Evolutionary conservation across 2,113 vertebrate species (phyloP).

Genomic region (Myrmecobius fasciatus): DNA sequence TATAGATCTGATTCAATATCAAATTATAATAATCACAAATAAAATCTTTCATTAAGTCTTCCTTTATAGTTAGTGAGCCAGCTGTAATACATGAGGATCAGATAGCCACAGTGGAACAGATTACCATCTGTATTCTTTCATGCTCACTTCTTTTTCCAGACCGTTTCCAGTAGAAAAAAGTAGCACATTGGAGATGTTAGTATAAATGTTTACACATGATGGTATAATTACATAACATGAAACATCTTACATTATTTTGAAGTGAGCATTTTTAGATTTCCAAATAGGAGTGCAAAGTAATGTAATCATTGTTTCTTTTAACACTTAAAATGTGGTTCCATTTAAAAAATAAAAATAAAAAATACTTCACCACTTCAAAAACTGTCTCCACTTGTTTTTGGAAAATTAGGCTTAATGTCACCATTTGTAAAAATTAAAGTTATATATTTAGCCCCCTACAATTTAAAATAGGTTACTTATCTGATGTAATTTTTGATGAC

Average conservation of each 20-base stretch:
- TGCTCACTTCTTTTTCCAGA: conserved; percentile 69
- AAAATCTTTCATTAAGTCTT: conserved; percentile 71
- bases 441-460: conserved; percentile 83
- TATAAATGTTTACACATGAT: conserved; percentile 83
- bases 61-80: conserved; percentile 76
- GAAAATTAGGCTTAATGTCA: conserved; percentile 88
- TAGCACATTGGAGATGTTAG: conserved; percentile 77
- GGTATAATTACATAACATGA: conserved; percentile 85
- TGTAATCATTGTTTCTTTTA: conserved; percentile 83
- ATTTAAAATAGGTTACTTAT: conserved; percentile 89
- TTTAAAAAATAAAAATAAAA: conserved; percentile 83
- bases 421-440: conserved; percentile 87
- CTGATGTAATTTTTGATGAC: conserved; percentile 81
- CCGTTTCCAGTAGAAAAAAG: conserved; percentile 78
- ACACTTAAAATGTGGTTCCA: conserved; percentile 86
- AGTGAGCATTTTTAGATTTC: conserved; percentile 84
- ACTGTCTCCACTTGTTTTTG: conserved; percentile 86
- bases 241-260: conserved; percentile 80
- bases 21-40: conserved; percentile 64
- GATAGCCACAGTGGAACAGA: conserved; percentile 82
- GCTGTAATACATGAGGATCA: conserved; percentile 76
- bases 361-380: conserved; percentile 86
- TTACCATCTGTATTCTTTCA: conserved; percentile 67
- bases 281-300: conserved; percentile 85
- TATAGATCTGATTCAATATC: conserved; percentile 71